Base-by-base conservation (phyloP, 2,113 vertebrate species). In the Psilopogon haemacephalus region DNA sequence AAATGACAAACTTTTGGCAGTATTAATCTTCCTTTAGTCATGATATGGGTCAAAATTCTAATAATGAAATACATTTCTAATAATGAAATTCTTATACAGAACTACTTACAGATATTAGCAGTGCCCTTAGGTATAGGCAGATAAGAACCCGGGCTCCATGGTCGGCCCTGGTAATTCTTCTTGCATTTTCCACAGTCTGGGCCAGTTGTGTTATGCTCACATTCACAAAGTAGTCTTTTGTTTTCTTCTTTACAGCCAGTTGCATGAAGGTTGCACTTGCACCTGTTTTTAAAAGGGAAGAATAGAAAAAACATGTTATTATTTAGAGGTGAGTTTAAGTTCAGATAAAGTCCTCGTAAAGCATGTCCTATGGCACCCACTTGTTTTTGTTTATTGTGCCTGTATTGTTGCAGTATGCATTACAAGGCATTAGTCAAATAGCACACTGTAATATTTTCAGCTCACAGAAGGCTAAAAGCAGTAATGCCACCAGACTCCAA, bases 181-280 rank as follows among this genome's bases (percentile, higher is more conserved):
- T 99, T 99, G 96, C 99, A 99, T 95, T 98, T 98, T 74, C 99
- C 99, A 68, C 99, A 99, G 98, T 99, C 99, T 48, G 98, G 99
- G 72, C 99, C 99, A 13, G 99, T 99, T 42, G 99, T 99, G 98
- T 99, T 99, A 98, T 99, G 99, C 94, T 99, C 99, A 95, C 99
- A 99, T 97, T 99, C 99, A 84, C 99, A 99, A 93, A 98, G 98
- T 95, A 99, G 96, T 96, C 98, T 99, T 98, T 98, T 99, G 97
- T 99, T 99, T 98, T 99, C 99, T 95, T 97, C 98, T 69, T 98
- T 98, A 81, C 99, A 99, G 98, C 98, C 98, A 93, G 99, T 99
- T 95, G 99, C 99, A 4, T 99, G 99, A 96, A 99, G 99, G 96
- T 99, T 99, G 97, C 99, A 99, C 97, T 99, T 99, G 98, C 99